Conservation (phyloP, 2,113 vertebrate species). For the Oncorhynchus keta region DNA sequence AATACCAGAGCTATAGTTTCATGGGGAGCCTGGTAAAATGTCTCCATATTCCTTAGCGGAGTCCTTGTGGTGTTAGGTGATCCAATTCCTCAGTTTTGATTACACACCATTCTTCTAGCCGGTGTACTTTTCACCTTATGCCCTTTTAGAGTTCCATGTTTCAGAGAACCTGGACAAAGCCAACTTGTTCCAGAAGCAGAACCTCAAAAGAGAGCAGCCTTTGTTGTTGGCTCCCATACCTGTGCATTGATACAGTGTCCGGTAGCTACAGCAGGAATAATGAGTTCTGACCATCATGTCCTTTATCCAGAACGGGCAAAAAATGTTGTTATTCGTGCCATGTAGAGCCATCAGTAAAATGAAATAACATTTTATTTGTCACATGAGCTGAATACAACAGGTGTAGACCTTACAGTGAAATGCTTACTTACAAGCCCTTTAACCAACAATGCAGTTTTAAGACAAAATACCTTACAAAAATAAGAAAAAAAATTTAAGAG, state of each 20-base stretch:
- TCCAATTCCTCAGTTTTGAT: conserved; percentile 11
- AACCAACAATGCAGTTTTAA: too few species aligned
- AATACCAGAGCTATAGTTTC: neutral
- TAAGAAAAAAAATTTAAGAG: too few species aligned
- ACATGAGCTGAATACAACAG: too few species aligned
- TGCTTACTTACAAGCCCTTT: too few species aligned
- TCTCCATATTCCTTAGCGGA: neutral
- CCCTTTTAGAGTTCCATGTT: neutral
- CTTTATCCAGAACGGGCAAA: neutral
- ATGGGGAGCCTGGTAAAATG: neutral
- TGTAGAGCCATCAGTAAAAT: neutral
- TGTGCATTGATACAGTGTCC: neutral
- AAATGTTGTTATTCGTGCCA: neutral
- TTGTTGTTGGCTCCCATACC: conserved; percentile 3
- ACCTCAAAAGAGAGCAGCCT: conserved; percentile 14
- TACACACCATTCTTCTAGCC: neutral
- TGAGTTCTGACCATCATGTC: neutral
- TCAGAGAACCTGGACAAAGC: conserved; percentile 11
- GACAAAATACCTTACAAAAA: too few species aligned
- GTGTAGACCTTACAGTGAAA: too few species aligned
- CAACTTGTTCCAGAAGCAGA: conserved; percentile 22
- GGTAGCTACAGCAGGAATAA: conserved; percentile 1
- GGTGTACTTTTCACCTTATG: neutral
- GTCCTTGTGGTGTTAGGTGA: neutral
- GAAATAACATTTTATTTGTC: too few species aligned